phyloP scores from a whole-genome alignment of 2,113 vertebrate species.

The Elanus axillaris region DNA sequence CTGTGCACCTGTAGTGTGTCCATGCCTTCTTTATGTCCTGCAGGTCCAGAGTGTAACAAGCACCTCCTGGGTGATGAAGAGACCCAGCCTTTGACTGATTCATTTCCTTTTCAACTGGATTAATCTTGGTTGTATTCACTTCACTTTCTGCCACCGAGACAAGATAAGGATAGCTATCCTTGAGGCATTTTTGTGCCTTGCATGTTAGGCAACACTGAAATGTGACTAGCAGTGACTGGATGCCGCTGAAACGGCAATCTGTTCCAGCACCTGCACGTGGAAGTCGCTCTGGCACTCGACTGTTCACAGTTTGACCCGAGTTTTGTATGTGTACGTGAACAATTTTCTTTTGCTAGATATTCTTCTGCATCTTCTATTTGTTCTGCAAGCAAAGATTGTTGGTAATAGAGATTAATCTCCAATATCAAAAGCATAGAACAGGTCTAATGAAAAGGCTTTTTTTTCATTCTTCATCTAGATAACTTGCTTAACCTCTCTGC shows the following conservation, averaged over 20 bases:
- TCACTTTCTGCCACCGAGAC: neutral
- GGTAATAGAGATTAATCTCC: neutral
- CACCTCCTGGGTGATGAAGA: neutral
- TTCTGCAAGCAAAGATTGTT: neutral
- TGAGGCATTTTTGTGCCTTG: neutral
- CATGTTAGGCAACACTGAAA: neutral
- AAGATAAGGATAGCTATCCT: neutral
- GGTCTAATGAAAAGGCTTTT: neutral
- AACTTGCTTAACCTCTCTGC: neutral
- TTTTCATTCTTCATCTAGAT: neutral
- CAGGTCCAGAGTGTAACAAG: neutral
- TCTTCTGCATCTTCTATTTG: neutral
- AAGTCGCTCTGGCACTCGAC: neutral
- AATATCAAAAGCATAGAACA: neutral
- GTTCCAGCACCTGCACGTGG: accelerated
- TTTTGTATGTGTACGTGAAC: neutral
- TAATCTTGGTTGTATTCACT: neutral
- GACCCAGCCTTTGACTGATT: neutral
- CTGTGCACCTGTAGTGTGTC: accelerated
- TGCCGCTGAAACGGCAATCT: neutral
- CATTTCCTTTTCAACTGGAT: neutral
- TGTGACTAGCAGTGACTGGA: neutral
- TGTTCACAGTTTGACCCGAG: neutral
- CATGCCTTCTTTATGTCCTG: neutral
- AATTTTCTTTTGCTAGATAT: neutral